Conservation (phyloP, 2,113 vertebrate species). For the Aegypius monachus region DNA sequence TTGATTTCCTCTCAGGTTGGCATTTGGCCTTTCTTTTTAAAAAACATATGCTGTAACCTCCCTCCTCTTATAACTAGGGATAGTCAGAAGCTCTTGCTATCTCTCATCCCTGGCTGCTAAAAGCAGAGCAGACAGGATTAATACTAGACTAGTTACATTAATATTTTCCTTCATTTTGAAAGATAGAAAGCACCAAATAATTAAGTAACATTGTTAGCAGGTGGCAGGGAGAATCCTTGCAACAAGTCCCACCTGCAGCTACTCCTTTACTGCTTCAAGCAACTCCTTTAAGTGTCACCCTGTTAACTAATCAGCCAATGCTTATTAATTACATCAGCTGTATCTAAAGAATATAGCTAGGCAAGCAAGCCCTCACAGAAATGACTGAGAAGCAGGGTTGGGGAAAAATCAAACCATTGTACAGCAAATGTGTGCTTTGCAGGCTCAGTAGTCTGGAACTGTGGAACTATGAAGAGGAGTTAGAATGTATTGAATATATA, state of each 20-base stretch:
- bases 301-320: neutral
- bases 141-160: neutral
- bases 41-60: neutral
- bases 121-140: neutral
- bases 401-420: neutral
- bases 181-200: neutral
- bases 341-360: neutral
- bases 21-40: constrained; percentile 17
- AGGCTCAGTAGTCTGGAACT: neutral
- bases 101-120: neutral
- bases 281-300: neutral
- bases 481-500: neutral
- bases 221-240: neutral
- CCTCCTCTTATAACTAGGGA: neutral
- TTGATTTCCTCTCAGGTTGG: neutral
- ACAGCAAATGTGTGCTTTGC: neutral
- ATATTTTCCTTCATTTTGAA: neutral
- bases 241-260: neutral
- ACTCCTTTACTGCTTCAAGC: neutral
- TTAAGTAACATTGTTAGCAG: neutral
- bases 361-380: neutral
- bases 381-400: neutral
- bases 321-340: neutral
- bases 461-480: neutral
- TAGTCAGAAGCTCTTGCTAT: neutral